These are phyloP conservation scores for Drosophila santomea DNA, from an alignment of 1,140 invertebrate species.

Conservation along the genomic window DNA sequence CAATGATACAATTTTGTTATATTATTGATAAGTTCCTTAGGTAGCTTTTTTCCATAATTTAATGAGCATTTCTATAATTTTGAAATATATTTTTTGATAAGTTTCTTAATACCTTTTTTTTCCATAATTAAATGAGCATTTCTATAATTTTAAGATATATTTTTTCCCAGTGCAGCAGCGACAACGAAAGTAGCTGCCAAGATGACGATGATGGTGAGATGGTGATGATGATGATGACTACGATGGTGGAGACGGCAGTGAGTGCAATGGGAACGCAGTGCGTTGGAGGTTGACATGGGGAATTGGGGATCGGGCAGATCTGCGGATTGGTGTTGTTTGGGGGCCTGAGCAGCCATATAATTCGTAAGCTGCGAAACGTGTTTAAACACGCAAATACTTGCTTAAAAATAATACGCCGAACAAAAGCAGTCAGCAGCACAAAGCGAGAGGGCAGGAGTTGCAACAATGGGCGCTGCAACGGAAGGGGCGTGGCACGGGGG, in stretches of 20 bases:
- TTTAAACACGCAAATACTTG: slow-evolving; percentile 83
- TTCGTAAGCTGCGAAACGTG: slow-evolving; percentile 80
- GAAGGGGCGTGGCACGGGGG: slow-evolving; percentile 37
- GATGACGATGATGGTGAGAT: slow-evolving; percentile 16
- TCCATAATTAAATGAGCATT: neutral
- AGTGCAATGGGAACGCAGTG: slow-evolving; percentile 59
- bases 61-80: neutral
- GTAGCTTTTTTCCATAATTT: neutral
- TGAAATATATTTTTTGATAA: neutral
- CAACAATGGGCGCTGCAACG: slow-evolving; percentile 65
- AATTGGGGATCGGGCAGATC: slow-evolving; percentile 9
- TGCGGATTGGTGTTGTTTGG: slow-evolving; percentile 28
- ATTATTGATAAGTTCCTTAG: too few relatives aligned
- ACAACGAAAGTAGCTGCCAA: slow-evolving; percentile 11
- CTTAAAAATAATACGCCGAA: slow-evolving; percentile 74
- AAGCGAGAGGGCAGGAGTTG: slow-evolving; percentile 18
- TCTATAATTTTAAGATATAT: neutral
- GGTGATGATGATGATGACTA: slow-evolving; percentile 15
- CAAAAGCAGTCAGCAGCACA: slow-evolving; percentile 38
- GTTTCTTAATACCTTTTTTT: too few relatives aligned
- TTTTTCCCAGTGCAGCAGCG: neutral
- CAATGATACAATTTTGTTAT: too few relatives aligned
- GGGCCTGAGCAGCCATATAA: slow-evolving; percentile 43
- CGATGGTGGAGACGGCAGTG: slow-evolving; percentile 27
- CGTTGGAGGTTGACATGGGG: slow-evolving; percentile 8